Conservation (phyloP, 2,113 vertebrate genomes). For the Dasypus novemcinctus region DNA sequence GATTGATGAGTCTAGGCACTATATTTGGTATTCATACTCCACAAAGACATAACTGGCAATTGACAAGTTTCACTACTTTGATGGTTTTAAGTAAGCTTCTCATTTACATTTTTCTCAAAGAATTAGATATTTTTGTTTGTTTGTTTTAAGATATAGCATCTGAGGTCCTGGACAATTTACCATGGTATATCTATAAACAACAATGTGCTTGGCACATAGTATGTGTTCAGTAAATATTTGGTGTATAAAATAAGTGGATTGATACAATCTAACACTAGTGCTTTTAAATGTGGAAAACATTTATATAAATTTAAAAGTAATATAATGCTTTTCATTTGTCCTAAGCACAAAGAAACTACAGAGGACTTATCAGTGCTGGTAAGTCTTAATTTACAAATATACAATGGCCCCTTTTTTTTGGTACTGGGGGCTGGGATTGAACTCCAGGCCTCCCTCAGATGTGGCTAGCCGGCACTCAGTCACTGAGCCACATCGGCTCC, state of each 20-base stretch:
- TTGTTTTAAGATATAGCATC: not conserved
- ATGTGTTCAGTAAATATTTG: not conserved
- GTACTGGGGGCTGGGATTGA: too few species aligned
- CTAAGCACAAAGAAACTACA: slow-evolving; percentile 53
- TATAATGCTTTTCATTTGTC: slow-evolving; percentile 31
- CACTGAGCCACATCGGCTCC: too few species aligned
- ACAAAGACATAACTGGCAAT: not conserved
- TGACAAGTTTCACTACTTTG: not conserved
- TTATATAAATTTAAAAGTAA: slow-evolving; percentile 53
- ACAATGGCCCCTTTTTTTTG: not conserved
- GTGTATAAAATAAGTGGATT: not conserved
- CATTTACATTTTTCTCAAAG: not conserved
- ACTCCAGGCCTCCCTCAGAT: too few species aligned
- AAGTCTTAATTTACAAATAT: slow-evolving; percentile 41
- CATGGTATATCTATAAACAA: not conserved
- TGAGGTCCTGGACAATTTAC: not conserved
- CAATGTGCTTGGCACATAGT: not conserved
- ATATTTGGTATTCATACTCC: not conserved
- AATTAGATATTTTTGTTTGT: not conserved
- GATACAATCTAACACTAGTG: not conserved
- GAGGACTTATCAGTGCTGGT: slow-evolving; percentile 37
- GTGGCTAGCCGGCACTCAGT: too few species aligned
- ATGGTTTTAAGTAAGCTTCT: not conserved
- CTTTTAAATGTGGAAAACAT: not conserved
- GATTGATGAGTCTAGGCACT: not conserved